Evolutionary conservation across 2,888 invertebrate species (phyloP).

Genomic region (Drosophila mayaguana): DNA sequence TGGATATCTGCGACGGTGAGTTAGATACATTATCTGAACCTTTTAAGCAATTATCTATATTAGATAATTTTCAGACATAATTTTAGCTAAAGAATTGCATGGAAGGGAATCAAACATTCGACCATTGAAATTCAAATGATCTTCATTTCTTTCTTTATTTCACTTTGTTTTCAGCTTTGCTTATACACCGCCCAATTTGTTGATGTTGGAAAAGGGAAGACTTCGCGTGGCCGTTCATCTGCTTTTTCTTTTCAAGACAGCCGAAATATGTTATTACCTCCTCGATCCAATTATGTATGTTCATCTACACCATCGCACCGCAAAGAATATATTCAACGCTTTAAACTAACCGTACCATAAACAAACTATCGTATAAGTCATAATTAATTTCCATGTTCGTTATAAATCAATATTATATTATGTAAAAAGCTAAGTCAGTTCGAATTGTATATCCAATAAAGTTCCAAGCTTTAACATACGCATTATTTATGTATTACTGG

Average conservation of each 20-base stretch:
- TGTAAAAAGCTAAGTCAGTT: no score
- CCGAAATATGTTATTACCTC: slow-evolving; percentile 71
- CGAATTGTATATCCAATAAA: no score
- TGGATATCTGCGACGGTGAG: no score
- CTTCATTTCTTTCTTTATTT: slow-evolving; percentile 38
- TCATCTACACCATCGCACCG: slow-evolving; percentile 72
- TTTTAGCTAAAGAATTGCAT: not conserved
- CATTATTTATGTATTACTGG: no score
- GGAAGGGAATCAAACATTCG: slow-evolving; percentile 37
- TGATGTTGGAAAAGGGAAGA: slow-evolving; percentile 46
- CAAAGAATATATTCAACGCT: slow-evolving; percentile 56
- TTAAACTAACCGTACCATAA: slow-evolving; percentile 54
- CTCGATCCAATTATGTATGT: slow-evolving; percentile 75
- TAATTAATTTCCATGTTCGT: slow-evolving; percentile 39
- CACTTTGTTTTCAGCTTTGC: slow-evolving; percentile 58
- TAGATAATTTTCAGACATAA: no score
- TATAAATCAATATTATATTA: slow-evolving; percentile 1
- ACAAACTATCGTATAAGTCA: slow-evolving; percentile 55
- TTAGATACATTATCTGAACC: not conserved
- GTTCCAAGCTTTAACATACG: no score
- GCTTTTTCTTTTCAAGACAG: slow-evolving; percentile 55
- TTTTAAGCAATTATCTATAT: no score
- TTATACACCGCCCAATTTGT: slow-evolving; percentile 52
- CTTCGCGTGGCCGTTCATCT: slow-evolving; percentile 49
- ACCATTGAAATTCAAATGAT: not conserved